These are phyloP conservation scores for Caenorhabditis inopinata DNA, from an alignment of 1,140 invertebrate species.

Conservation along the genomic window DNA sequence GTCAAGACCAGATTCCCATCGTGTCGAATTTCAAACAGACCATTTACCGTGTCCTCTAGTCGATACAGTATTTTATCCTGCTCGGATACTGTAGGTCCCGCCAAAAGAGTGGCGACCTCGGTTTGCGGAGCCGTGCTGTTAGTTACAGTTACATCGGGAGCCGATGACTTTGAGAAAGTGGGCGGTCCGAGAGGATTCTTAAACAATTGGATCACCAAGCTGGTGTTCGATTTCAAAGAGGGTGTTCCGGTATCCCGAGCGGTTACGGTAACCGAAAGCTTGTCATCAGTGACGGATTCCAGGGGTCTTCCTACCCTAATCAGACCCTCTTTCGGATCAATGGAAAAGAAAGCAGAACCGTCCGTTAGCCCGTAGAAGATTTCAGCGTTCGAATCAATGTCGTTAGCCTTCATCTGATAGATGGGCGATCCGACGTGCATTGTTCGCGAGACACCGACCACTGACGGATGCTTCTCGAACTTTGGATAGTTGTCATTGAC, in stretches of 20 bases:
- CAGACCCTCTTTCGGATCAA: neutral
- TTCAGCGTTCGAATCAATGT: slow-evolving; percentile 49
- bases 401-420: slow-evolving; percentile 53
- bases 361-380: slow-evolving; percentile 48
- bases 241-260: slow-evolving; percentile 58
- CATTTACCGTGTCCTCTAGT: slow-evolving; percentile 43
- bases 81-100: slow-evolving; percentile 45
- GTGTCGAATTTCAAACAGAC: neutral
- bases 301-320: neutral
- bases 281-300: neutral
- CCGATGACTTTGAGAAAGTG: no score
- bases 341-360: neutral
- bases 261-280: neutral
- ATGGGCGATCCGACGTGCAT: slow-evolving; percentile 42
- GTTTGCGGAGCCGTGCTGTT: slow-evolving; percentile 46
- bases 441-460: slow-evolving; percentile 47
- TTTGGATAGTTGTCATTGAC: slow-evolving; percentile 64
- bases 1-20: neutral
- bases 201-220: slow-evolving; percentile 55
- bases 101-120: slow-evolving; percentile 55
- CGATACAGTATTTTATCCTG: slow-evolving; percentile 47
- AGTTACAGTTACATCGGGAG: slow-evolving; percentile 40
- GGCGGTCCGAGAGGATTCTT: slow-evolving; percentile 38
- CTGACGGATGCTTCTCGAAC: slow-evolving; percentile 48
- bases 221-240: slow-evolving; percentile 49